Conservation (phyloP, 2,888 invertebrate genomes). For the Caenorhabditis sp. region DNA sequence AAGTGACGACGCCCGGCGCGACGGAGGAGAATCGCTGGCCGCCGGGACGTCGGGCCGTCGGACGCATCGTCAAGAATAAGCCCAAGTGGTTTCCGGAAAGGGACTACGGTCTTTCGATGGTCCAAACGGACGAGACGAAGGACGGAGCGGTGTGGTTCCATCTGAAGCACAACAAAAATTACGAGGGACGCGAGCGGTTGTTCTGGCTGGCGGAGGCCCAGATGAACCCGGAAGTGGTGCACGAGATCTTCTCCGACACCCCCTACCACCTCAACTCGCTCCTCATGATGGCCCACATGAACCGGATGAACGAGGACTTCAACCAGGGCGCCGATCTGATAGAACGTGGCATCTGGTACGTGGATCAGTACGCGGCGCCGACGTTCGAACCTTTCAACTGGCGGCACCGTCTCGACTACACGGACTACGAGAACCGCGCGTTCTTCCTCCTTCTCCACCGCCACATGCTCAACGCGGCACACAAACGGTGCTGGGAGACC, state of each 20-base stretch:
- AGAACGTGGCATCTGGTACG: conserved; percentile 53
- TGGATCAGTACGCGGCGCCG: conserved; percentile 87
- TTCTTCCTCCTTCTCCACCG: conserved; percentile 88
- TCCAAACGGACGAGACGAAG: conserved; percentile 26
- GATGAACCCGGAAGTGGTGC: conserved; percentile 33
- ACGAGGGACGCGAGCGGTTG: conserved; percentile 58
- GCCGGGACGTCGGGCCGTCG: conserved; percentile 22
- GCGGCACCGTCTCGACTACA: conserved; percentile 84
- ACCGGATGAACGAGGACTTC: conserved; percentile 70
- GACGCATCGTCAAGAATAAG: conserved; percentile 65
- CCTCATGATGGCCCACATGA: conserved; percentile 67
- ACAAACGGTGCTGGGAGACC: conserved; percentile 82
- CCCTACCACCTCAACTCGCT: conserved; percentile 74
- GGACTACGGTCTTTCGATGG: conserved; percentile 63
- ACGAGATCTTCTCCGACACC: conserved; percentile 39
- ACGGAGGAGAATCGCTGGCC: conserved; percentile 22
- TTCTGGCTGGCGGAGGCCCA: conserved; percentile 40
- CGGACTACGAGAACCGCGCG: conserved; percentile 87
- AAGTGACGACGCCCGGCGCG: background rate
- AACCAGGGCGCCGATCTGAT: conserved; percentile 66
- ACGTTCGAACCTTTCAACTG: conserved; percentile 86
- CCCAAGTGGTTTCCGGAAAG: conserved; percentile 64
- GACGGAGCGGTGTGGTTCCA: conserved; percentile 51
- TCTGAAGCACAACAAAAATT: conserved; percentile 53
- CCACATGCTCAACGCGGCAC: conserved; percentile 86